A percentile compares a stretch with the other conserved stretches of the same genome.
These are phyloP conservation scores for Brachypalpus laphriformis DNA, from an alignment of 2,888 invertebrate genomes.

Conservation along the genomic window DNA sequence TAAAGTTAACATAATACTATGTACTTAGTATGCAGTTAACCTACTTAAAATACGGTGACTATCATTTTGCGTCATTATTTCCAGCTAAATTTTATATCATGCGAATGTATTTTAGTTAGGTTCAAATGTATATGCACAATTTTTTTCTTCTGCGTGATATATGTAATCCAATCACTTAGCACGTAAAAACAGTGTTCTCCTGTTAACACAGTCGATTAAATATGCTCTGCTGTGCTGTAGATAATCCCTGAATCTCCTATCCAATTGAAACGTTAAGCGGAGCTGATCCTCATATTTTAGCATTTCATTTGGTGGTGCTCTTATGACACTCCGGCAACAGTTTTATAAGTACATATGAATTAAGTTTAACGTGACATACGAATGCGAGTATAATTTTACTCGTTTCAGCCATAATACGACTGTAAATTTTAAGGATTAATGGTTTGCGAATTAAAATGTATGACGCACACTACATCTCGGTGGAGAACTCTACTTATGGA, in stretches of 20 bases:
- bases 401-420: slow-evolving; percentile 47
- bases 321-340: background rate
- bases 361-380: slow-evolving; percentile 1
- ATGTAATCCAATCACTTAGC: no score
- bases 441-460: slow-evolving; percentile 52
- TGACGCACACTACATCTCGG: background rate
- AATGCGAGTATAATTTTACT: slow-evolving; percentile 29
- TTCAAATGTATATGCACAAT: no score
- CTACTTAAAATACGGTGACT: no score
- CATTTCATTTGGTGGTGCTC: background rate
- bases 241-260: background rate
- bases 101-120: no score
- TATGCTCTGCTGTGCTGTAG: background rate
- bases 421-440: slow-evolving; percentile 67
- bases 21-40: no score
- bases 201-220: background rate
- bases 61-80: no score
- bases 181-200: background rate
- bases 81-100: no score
- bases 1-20: no score
- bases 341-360: slow-evolving; percentile 2
- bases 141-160: no score
- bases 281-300: background rate
- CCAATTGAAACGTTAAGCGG: background rate
- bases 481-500: slow-evolving; percentile 13